These are phyloP conservation scores for Cryptocephalus moraei DNA, from an alignment of 2,888 invertebrate species.

Conservation along the genomic window DNA sequence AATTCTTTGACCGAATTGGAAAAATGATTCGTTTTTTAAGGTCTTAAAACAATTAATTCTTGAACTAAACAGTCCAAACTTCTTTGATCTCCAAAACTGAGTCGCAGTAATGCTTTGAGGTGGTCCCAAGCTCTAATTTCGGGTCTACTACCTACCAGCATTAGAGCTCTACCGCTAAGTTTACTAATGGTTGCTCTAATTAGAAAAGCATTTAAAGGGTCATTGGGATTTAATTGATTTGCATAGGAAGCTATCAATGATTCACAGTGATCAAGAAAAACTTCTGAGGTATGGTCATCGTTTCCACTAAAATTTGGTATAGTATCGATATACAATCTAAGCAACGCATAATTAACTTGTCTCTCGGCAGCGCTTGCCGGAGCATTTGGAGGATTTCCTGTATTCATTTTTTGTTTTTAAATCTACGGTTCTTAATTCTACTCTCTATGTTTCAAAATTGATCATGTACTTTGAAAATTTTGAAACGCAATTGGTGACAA, in stretches of 20 bases:
- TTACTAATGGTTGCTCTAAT: not conserved
- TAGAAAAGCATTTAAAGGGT: not conserved
- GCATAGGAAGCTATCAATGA: not conserved
- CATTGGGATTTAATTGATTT: not conserved
- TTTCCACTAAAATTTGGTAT: too few relatives aligned
- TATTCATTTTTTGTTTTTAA: too few relatives aligned
- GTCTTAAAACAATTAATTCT: not conserved
- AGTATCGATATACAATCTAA: too few relatives aligned
- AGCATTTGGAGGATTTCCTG: too few relatives aligned
- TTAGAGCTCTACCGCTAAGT: not conserved
- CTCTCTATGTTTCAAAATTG: too few relatives aligned
- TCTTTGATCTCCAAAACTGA: slow-evolving; percentile 1
- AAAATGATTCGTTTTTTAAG: not conserved
- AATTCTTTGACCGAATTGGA: not conserved
- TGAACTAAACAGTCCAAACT: not conserved
- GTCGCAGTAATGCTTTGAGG: not conserved
- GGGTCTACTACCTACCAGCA: not conserved
- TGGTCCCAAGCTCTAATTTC: not conserved
- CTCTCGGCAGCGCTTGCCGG: too few relatives aligned
- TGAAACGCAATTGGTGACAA: too few relatives aligned
- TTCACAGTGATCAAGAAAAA: too few relatives aligned
- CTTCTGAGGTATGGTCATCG: too few relatives aligned
- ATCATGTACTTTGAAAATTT: too few relatives aligned
- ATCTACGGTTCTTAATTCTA: too few relatives aligned
- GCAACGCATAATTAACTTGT: too few relatives aligned